Conservation (phyloP, 1,140 invertebrate genomes). For the Phocides pigmalion region DNA sequence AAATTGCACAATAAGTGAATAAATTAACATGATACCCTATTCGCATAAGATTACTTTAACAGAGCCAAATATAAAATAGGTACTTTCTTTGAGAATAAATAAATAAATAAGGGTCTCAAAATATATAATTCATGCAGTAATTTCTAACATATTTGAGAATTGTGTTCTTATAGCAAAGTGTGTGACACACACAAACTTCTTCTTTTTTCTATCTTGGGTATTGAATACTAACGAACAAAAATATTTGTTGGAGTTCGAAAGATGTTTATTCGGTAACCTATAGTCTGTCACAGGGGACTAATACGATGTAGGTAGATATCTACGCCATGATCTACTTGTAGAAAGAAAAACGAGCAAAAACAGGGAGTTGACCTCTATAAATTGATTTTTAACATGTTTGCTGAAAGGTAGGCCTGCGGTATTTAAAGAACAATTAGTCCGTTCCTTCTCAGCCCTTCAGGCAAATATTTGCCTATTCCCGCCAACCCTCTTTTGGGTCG, state of each 20-base stretch:
- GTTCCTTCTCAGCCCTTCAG: constrained; percentile 75
- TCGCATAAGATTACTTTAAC: no score
- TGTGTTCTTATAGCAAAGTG: not conserved
- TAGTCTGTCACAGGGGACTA: constrained; percentile 27
- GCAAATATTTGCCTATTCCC: constrained; percentile 80
- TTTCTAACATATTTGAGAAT: constrained; percentile 2
- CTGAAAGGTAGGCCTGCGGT: constrained; percentile 66
- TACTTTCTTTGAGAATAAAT: no score
- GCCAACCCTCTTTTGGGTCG: constrained; percentile 74
- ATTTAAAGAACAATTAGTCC: constrained; percentile 83
- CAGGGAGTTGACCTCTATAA: constrained; percentile 62
- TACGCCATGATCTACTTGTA: constrained; percentile 1
- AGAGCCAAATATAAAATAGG: no score
- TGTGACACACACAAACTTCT: constrained; percentile 26
- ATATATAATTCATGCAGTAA: not conserved
- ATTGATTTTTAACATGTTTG: constrained; percentile 77
- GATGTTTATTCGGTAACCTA: constrained; percentile 62
- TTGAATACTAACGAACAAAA: constrained; percentile 41
- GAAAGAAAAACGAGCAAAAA: constrained; percentile 54
- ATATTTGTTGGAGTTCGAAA: constrained; percentile 45
- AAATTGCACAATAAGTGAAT: no score
- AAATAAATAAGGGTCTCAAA: no score
- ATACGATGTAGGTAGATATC: constrained; percentile 15
- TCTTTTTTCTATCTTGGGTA: constrained; percentile 20
- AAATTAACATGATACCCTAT: no score